Evolutionary conservation across 2,113 vertebrate genomes (phyloP).

Genomic region (Anarrhichthys ocellatus): DNA sequence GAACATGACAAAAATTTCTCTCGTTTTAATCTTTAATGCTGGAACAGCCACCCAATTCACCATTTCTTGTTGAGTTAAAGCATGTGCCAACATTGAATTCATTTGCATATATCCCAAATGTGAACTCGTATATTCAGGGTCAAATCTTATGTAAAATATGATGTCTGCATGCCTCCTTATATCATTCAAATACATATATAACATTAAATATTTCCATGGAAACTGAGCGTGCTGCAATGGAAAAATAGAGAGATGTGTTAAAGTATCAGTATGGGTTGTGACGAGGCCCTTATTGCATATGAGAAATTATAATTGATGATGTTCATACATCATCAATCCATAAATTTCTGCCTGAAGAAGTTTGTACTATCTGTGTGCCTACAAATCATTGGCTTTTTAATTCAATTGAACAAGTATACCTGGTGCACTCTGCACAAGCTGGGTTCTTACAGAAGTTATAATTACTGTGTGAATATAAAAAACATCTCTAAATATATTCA

Average conservation of each 20-base stretch:
- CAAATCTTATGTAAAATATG: slow-evolving; percentile 22
- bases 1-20: slow-evolving; percentile 12
- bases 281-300: neutral
- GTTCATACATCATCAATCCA: neutral
- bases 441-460: neutral
- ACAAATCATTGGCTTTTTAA: neutral
- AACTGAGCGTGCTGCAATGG: slow-evolving; percentile 38
- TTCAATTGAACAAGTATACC: neutral
- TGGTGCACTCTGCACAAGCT: neutral
- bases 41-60: slow-evolving; percentile 29
- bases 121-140: slow-evolving; percentile 35
- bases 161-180: neutral
- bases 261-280: neutral
- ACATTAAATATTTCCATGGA: slow-evolving; percentile 49
- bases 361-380: neutral
- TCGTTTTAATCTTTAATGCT: slow-evolving; percentile 47
- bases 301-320: slow-evolving; percentile 5
- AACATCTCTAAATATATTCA: neutral
- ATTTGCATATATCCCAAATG: slow-evolving; percentile 45
- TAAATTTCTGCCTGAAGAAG: neutral
- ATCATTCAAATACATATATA: slow-evolving; percentile 12
- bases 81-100: slow-evolving; percentile 18
- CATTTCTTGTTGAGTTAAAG: slow-evolving; percentile 53
- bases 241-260: slow-evolving; percentile 14
- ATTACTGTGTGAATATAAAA: neutral